Percentiles rank a stretch among this genome's conserved stretches.
Evolutionary conservation across 64 coral and sea anemone genomes (phyloP).

Genomic region (Dendronephthya gigantea): DNA sequence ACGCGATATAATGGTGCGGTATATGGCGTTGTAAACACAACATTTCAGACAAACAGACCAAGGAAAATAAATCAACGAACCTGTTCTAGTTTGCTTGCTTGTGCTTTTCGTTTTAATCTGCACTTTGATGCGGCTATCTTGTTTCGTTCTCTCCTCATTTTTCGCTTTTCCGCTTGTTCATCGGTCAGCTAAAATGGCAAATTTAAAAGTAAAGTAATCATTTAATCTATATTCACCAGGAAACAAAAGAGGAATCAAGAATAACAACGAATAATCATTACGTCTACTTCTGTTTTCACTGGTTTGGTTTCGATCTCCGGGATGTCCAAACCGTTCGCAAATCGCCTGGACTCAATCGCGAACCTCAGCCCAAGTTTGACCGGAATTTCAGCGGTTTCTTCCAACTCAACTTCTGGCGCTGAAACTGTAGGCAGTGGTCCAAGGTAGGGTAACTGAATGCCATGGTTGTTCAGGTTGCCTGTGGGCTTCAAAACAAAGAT

Average conservation of each 20-base stretch:
- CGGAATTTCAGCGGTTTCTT: neutral
- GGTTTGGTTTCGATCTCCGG: neutral
- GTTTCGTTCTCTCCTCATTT: slow-evolving; percentile 47
- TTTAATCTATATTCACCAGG: too few species aligned
- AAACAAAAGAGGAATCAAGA: too few species aligned
- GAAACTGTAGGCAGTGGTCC: neutral
- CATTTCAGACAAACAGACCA: neutral
- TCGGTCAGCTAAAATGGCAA: slow-evolving; percentile 26
- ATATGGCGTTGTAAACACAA: neutral
- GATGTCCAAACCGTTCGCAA: neutral
- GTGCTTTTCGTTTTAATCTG: slow-evolving; percentile 48
- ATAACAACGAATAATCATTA: neutral
- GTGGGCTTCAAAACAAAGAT: neutral
- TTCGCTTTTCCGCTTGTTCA: slow-evolving; percentile 43
- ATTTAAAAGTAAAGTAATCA: neutral
- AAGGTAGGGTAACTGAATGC: neutral
- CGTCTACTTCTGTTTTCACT: neutral
- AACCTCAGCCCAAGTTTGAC: neutral
- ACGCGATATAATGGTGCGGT: neutral
- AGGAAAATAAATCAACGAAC: neutral
- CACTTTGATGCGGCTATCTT: slow-evolving; percentile 70
- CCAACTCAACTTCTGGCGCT: neutral
- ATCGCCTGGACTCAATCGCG: neutral
- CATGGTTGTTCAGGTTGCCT: neutral
- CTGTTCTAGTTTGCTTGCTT: slow-evolving; percentile 51